A percentile compares a stretch with the other conserved stretches of the same genome.
Evolutionary conservation across 2,113 vertebrate genomes (phyloP).

Genomic region (Cyphotilapia sp.): DNA sequence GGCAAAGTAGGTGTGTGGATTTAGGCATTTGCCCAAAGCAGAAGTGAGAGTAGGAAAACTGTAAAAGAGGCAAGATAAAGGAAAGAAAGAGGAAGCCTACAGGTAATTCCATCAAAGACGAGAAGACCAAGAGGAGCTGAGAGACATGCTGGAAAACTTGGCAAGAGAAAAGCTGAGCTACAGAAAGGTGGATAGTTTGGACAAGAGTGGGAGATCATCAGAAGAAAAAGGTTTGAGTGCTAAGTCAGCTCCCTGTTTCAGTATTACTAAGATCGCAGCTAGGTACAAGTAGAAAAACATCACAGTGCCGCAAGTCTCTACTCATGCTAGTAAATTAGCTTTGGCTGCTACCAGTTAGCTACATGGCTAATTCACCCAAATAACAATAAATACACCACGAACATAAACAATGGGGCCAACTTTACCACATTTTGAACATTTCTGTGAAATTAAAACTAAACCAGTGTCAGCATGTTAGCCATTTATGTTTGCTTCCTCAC

Average conservation of each 20-base stretch:
- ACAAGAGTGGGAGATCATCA: neutral
- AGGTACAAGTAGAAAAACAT: neutral
- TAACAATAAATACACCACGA: neutral
- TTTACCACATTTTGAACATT: neutral
- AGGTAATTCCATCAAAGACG: constrained; percentile 8
- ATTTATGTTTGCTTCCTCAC: neutral
- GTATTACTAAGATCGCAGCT: neutral
- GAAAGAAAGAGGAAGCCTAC: neutral
- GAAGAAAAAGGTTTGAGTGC: neutral
- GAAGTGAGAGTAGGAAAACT: neutral
- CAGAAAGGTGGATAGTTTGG: neutral
- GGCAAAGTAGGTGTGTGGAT: neutral
- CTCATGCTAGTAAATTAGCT: neutral
- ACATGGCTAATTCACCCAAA: neutral
- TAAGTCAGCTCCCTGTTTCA: neutral
- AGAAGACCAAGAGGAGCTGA: neutral
- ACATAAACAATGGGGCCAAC: neutral
- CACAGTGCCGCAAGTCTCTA: neutral
- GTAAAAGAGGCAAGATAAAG: neutral
- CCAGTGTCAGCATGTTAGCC: neutral
- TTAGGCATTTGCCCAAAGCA: neutral
- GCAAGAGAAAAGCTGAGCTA: neutral
- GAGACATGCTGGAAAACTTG: neutral
- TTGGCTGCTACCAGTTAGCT: neutral
- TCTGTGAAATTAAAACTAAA: neutral